Conservation (phyloP, 2,797 vertebrate genomes). For the Delichon dasypus region DNA sequence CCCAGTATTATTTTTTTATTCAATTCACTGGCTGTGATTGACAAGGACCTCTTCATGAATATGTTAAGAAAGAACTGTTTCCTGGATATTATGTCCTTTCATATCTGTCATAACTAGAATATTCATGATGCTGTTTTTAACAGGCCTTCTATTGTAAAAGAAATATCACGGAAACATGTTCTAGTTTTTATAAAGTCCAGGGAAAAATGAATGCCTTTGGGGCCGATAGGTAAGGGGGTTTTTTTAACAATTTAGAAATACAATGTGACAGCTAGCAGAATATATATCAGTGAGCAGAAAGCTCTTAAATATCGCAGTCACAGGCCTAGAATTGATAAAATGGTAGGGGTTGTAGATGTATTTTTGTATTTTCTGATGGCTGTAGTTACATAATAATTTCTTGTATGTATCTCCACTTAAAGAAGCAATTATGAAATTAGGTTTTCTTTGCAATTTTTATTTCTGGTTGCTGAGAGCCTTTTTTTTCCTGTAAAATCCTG, state of each 20-base stretch:
- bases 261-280: conserved; percentile 66
- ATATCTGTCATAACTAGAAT: conserved; percentile 71
- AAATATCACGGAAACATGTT: conserved; percentile 38
- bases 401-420: neutral
- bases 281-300: conserved; percentile 50
- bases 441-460: neutral
- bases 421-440: neutral
- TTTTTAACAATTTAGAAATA: conserved; percentile 65
- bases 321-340: neutral
- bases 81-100: conserved; percentile 68
- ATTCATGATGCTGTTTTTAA: conserved; percentile 71
- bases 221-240: neutral
- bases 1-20: conserved; percentile 60
- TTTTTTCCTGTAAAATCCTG: neutral
- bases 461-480: neutral
- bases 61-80: conserved; percentile 48
- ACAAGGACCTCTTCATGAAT: conserved; percentile 65
- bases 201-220: conserved; percentile 62
- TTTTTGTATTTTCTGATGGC: neutral
- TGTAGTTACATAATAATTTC: neutral
- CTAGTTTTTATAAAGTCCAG: conserved; percentile 57
- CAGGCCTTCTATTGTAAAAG: conserved; percentile 47
- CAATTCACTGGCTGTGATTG: conserved; percentile 64
- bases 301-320: neutral
- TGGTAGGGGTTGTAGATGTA: neutral